phyloP scores from a whole-genome alignment of 2,113 vertebrate species.

The Acrocephalus kingi region DNA sequence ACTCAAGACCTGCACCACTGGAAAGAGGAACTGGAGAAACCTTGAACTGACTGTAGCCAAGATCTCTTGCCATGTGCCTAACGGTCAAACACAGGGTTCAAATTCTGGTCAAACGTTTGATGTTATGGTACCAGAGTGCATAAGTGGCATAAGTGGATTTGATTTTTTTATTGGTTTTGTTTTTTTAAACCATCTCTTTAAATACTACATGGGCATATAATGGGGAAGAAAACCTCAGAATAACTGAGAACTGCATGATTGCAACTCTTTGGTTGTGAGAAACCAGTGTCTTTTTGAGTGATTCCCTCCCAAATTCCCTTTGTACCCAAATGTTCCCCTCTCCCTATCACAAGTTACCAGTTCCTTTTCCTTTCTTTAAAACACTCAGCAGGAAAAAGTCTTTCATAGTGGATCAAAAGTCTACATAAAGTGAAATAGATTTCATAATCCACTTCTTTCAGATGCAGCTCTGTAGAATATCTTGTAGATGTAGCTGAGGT shows the following conservation, averaged over 20 bases:
- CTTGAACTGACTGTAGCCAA: neutral
- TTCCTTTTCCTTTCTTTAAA: neutral
- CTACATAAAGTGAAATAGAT: neutral
- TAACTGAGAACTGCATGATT: neutral
- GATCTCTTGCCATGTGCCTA: neutral
- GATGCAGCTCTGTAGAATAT: neutral
- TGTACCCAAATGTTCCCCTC: neutral
- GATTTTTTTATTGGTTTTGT: neutral
- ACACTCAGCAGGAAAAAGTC: neutral
- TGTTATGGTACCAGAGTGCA: neutral
- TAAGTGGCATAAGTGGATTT: neutral
- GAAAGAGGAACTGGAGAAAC: slow-evolving; percentile 14
- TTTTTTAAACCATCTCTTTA: slow-evolving; percentile 10
- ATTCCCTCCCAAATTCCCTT: neutral
- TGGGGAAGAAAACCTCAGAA: neutral
- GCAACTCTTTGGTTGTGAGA: neutral
- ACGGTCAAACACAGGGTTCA: neutral
- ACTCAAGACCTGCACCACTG: neutral
- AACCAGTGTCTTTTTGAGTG: neutral
- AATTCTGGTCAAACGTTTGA: neutral
- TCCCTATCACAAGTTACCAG: neutral
- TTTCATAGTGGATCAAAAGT: neutral
- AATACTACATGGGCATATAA: neutral
- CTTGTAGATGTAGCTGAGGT: neutral
- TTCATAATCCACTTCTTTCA: neutral